Evolutionary conservation across 2,888 invertebrate species (phyloP).

Genomic region (Balanococcus diminutus): DNA sequence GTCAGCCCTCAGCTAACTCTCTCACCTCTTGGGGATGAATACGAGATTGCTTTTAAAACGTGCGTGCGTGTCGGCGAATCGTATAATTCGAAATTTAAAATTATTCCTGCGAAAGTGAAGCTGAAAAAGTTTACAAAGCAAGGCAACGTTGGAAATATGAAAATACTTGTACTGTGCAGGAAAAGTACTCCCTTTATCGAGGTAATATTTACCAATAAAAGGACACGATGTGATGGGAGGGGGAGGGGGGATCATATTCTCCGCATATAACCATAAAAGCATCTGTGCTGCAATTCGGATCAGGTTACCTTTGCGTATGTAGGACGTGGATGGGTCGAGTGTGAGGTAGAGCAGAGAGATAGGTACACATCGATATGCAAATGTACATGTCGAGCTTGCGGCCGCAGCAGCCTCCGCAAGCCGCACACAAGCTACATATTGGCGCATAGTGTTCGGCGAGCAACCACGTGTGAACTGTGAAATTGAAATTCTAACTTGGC

Average conservation of each 20-base stretch:
- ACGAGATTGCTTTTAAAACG: background rate
- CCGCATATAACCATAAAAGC: background rate
- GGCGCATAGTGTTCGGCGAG: background rate
- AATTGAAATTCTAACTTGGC: background rate
- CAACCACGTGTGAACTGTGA: background rate
- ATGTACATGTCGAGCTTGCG: background rate
- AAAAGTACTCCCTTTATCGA: background rate
- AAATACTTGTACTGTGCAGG: background rate
- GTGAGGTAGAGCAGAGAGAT: background rate
- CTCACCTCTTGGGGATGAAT: background rate
- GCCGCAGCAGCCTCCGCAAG: background rate
- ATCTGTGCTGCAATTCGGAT: background rate
- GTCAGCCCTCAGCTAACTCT: background rate
- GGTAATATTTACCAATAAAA: background rate
- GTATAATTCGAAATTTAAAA: conserved; percentile 13
- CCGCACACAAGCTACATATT: background rate
- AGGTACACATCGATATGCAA: background rate
- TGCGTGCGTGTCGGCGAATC: background rate
- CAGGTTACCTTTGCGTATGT: background rate
- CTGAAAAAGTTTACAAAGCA: background rate
- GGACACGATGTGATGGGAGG: background rate
- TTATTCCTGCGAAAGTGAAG: background rate
- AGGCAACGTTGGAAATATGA: background rate
- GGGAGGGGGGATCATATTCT: background rate
- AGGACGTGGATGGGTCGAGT: background rate